phyloP scores from a whole-genome alignment of 2,797 vertebrate species.

The Mionectes olivaceus region DNA sequence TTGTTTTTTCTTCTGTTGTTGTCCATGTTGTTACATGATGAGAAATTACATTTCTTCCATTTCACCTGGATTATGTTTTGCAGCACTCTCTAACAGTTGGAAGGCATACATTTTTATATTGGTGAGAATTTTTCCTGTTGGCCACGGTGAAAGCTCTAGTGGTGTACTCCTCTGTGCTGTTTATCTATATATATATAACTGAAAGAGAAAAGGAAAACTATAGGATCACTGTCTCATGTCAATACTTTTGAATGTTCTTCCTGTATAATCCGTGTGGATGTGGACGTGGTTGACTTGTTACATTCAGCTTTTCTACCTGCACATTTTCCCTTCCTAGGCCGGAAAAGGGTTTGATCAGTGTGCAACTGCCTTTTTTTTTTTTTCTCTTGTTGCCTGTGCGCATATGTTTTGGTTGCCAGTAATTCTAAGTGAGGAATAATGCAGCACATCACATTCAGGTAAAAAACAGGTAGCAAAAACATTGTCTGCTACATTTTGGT shows the following conservation, averaged over 20 bases:
- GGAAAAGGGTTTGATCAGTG: background rate
- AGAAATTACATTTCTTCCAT: constrained; percentile 5
- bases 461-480: background rate
- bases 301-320: background rate
- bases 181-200: constrained; percentile 41
- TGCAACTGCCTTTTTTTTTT: background rate
- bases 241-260: constrained; percentile 61
- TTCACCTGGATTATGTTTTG: constrained; percentile 71
- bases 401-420: background rate
- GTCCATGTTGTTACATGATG: constrained; percentile 16
- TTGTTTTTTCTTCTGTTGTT: background rate
- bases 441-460: background rate
- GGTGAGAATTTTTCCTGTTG: constrained; percentile 63
- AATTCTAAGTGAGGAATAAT: background rate
- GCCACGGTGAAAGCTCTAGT: constrained; percentile 71
- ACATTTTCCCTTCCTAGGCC: background rate
- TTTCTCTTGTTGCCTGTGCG: background rate
- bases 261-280: constrained; percentile 49
- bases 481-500: background rate
- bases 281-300: constrained; percentile 47
- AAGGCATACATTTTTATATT: constrained; percentile 72
- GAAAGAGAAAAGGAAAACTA: constrained; percentile 42
- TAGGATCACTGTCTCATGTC: constrained; percentile 43
- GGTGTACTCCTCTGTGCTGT: constrained; percentile 76
- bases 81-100: constrained; percentile 67